Conservation (phyloP, 2,113 vertebrate genomes). For the Miniopterus natalensis region DNA sequence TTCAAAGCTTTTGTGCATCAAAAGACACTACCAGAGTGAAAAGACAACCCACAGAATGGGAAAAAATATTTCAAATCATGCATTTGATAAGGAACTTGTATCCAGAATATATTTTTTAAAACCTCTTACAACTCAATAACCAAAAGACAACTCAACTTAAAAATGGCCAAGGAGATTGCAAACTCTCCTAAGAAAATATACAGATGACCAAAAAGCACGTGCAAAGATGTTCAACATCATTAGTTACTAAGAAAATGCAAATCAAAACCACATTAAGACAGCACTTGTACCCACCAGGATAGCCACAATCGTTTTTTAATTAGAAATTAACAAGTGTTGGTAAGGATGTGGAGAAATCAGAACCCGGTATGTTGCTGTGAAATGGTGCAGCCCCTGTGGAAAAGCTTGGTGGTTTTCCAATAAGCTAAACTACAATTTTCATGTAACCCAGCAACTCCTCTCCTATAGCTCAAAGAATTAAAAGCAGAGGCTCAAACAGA, state of each 20-base stretch:
- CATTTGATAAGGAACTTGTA: neutral
- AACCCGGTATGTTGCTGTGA: too few species aligned
- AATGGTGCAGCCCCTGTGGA: too few species aligned
- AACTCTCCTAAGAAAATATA: neutral
- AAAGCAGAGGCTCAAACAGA: too few species aligned
- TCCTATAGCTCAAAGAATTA: neutral
- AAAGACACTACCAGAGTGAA: neutral
- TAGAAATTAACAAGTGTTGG: too few species aligned
- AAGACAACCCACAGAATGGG: neutral
- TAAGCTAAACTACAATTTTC: too few species aligned
- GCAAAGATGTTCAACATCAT: neutral
- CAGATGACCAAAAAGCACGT: neutral
- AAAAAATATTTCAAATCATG: neutral
- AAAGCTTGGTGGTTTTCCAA: neutral
- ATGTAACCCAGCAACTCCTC: too few species aligned
- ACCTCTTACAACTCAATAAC: neutral
- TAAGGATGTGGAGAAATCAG: too few species aligned
- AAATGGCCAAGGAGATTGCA: neutral
- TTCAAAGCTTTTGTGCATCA: neutral
- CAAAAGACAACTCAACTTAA: neutral
- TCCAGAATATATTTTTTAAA: neutral
- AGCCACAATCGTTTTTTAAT: neutral
- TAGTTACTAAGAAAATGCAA: neutral
- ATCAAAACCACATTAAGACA: neutral
- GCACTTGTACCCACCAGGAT: neutral